A percentile compares a stretch with the other conserved stretches of the same genome.
Evolutionary conservation across 1,140 invertebrate genomes (phyloP).

Genomic region (Drosophila simulans): DNA sequence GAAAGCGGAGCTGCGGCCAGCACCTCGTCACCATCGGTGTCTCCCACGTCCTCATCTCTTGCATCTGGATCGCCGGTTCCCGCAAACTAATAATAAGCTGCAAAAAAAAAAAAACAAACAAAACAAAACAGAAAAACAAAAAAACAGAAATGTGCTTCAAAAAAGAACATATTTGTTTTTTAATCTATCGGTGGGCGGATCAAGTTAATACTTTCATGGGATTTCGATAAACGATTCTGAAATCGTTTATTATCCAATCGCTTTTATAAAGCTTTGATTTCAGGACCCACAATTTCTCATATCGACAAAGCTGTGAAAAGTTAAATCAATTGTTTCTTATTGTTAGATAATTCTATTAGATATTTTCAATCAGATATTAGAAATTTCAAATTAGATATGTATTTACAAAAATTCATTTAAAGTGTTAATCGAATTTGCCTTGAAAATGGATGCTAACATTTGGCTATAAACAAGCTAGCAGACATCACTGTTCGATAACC

Average conservation of each 20-base stretch:
- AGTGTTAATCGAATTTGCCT: too few relatives aligned
- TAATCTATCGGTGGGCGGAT: background rate
- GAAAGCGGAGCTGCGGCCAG: constrained; percentile 64
- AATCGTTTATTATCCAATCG: too few relatives aligned
- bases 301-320: too few relatives aligned
- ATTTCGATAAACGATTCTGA: background rate
- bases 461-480: background rate
- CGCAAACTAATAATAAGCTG: constrained; percentile 71
- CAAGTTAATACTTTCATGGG: background rate
- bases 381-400: too few relatives aligned
- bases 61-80: constrained; percentile 79
- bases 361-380: too few relatives aligned
- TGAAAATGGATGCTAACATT: background rate
- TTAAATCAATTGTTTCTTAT: too few relatives aligned
- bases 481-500: constrained; percentile 9
- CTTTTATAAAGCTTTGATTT: too few relatives aligned
- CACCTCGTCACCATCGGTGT: constrained; percentile 74
- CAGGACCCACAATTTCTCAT: too few relatives aligned
- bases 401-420: too few relatives aligned
- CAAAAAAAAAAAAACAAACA: constrained; percentile 4
- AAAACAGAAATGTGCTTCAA: constrained; percentile 64
- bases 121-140: constrained; percentile 51
- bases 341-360: too few relatives aligned
- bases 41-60: constrained; percentile 79
- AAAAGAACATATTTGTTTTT: constrained; percentile 50